Evolutionary conservation across 2,113 vertebrate genomes (phyloP), one percentile per base, ranked within the genome.

Genomic region (Psilopsiagon aurifrons): DNA sequence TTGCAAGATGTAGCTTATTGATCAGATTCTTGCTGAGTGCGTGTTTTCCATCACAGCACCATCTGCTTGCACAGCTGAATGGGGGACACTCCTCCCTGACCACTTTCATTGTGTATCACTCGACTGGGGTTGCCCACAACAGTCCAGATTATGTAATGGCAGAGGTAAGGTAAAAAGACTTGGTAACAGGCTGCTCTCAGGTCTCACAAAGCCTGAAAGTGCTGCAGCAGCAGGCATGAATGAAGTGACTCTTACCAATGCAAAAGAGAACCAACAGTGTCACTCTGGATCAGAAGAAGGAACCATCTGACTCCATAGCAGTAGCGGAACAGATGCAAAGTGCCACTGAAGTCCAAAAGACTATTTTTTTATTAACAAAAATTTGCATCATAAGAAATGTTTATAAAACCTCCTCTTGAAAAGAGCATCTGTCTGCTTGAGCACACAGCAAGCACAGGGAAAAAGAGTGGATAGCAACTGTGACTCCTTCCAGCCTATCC

Each of bases 1-100:
- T 87, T 1, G 0, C 27, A 51, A 78, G 74, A 39, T 0, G 0
- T 0, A n/a, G 27, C 57, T 37, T 57, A 47, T 10, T 18, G 39
- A 60, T 46, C 37, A n/a, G 4, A 17, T 4, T 80, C 47, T 66
- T 41, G 44, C 74, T 27, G 39, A 79, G 47, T 0, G 15, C 1
- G 2, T 51, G 3, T 0, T 2, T 74, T 51, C 85, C 39, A 83
- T 28, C 23, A 13, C 46, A 73, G 78, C 74, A 89, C n/a, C 57
- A 63, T 43, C 66, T 84, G 29, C 68, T 63, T 69, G 69, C 59
- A 24, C 19, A 67, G 74, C 51, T 23, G 87, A 52, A 43, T 8
- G 29, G 27, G 54, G 25, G 19, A 87, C 17, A 7, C 51, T 73
- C 44, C 37, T 66, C 49, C 59, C 49, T 31, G 51, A 20, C 39